Conservation (phyloP, 2,888 invertebrate species). For the Zaprionus bogoriensis region DNA sequence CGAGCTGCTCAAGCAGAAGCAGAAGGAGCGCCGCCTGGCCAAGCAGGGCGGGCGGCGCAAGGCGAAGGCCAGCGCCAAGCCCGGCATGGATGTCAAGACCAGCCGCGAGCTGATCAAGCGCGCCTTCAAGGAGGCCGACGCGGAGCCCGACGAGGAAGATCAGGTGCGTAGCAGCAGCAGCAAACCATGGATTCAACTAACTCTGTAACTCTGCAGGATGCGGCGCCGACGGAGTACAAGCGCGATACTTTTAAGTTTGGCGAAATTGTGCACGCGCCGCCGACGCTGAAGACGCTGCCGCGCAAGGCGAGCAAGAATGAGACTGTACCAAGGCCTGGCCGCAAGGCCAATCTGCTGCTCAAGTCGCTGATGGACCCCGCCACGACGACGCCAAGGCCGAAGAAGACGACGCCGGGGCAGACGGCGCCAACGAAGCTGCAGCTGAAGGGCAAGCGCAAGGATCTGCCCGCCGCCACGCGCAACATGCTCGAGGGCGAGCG, state of each 20-base stretch:
- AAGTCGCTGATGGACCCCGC: slow-evolving; percentile 83
- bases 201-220: slow-evolving; percentile 21
- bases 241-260: slow-evolving; percentile 89
- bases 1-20: slow-evolving; percentile 83
- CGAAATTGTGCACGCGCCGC: slow-evolving; percentile 89
- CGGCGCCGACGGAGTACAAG: slow-evolving; percentile 82
- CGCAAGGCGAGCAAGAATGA: slow-evolving; percentile 83
- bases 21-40: slow-evolving; percentile 67
- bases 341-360: slow-evolving; percentile 82
- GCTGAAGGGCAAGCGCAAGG: slow-evolving; percentile 85
- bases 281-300: slow-evolving; percentile 85
- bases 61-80: slow-evolving; percentile 25
- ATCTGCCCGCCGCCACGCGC: slow-evolving; percentile 85
- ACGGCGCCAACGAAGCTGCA: slow-evolving; percentile 69
- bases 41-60: slow-evolving; percentile 81
- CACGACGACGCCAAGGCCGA: neutral
- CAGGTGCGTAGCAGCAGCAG: slow-evolving; percentile 11
- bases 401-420: neutral
- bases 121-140: slow-evolving; percentile 76
- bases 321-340: slow-evolving; percentile 82
- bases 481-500: slow-evolving; percentile 86
- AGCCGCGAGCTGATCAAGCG: slow-evolving; percentile 79
- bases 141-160: slow-evolving; percentile 54
- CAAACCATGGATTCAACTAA: neutral
- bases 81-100: slow-evolving; percentile 66